Conservation (phyloP, 2,797 vertebrate species). For the Poecilia wingei region DNA sequence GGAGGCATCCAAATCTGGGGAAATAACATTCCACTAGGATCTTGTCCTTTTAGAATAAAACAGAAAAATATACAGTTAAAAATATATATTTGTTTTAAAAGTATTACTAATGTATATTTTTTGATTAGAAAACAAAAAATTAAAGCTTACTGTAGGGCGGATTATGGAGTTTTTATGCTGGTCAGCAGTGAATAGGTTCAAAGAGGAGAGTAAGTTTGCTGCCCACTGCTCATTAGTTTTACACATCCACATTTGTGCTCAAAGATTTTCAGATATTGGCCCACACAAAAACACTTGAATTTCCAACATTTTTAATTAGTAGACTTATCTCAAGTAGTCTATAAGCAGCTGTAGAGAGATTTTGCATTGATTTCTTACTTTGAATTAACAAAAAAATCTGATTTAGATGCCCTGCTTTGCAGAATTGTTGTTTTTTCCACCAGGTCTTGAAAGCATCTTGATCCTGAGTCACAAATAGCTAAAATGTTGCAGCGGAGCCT, state of each 20-base stretch:
- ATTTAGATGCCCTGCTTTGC: slow-evolving; percentile 1
- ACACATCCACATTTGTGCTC: slow-evolving; percentile 52
- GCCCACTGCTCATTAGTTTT: slow-evolving; percentile 57
- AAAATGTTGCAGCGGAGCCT: too few species aligned
- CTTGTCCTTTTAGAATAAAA: neutral
- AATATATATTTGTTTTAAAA: neutral
- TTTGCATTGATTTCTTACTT: neutral
- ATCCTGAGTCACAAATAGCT: too few species aligned
- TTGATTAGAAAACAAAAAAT: neutral
- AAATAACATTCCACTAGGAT: neutral
- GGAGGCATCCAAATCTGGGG: slow-evolving; percentile 20
- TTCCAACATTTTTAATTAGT: slow-evolving; percentile 5
- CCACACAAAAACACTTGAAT: slow-evolving; percentile 36
- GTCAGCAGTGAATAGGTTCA: slow-evolving; percentile 54
- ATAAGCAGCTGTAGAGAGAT: neutral
- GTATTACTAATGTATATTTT: neutral
- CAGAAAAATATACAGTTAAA: neutral
- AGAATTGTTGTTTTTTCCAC: neutral
- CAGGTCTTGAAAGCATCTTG: too few species aligned
- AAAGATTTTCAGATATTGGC: slow-evolving; percentile 45
- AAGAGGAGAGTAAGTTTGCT: slow-evolving; percentile 45
- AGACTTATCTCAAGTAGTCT: slow-evolving; percentile 3
- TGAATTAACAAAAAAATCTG: neutral
- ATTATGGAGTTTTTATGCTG: slow-evolving; percentile 46
- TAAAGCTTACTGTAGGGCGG: neutral